Percentiles rank a stretch among this genome's conserved stretches.
Evolutionary conservation across 2,113 vertebrate genomes (phyloP).

Genomic region (Todiramphus chloris): DNA sequence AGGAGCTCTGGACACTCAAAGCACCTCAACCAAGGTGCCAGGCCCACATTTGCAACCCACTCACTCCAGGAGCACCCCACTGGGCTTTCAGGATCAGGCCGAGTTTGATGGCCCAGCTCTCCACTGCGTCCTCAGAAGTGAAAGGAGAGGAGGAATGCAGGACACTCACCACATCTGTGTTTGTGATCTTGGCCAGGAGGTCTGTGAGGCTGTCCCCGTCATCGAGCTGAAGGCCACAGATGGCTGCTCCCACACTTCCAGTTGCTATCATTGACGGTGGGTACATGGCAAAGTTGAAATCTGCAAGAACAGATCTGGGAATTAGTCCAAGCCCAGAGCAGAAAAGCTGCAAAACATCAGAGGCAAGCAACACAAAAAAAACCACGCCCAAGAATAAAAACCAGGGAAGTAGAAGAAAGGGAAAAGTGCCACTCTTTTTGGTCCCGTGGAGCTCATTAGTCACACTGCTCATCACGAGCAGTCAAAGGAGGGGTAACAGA

Average conservation of each 20-base stretch:
- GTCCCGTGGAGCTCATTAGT: conserved; percentile 52
- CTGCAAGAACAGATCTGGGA: conserved; percentile 73
- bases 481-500: conserved; percentile 61
- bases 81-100: neutral
- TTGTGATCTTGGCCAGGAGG: conserved; percentile 94
- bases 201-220: conserved; percentile 85
- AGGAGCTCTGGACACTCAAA: neutral
- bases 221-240: conserved; percentile 91
- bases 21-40: neutral
- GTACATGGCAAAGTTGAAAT: conserved; percentile 95
- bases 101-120: neutral
- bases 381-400: conserved; percentile 59
- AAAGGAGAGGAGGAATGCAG: conserved; percentile 21
- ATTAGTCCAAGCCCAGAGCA: conserved; percentile 60
- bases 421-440: conserved; percentile 58
- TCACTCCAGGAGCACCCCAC: rapidly evolving
- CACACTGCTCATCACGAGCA: conserved; percentile 60
- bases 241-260: conserved; percentile 92
- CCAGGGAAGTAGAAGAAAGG: conserved; percentile 43
- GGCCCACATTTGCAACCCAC: neutral
- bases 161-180: conserved; percentile 93
- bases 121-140: neutral
- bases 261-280: conserved; percentile 97
- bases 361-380: conserved; percentile 58
- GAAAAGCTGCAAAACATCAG: conserved; percentile 68